Conservation (phyloP, 2,797 vertebrate genomes). For the Trichosurus vulpecula region DNA sequence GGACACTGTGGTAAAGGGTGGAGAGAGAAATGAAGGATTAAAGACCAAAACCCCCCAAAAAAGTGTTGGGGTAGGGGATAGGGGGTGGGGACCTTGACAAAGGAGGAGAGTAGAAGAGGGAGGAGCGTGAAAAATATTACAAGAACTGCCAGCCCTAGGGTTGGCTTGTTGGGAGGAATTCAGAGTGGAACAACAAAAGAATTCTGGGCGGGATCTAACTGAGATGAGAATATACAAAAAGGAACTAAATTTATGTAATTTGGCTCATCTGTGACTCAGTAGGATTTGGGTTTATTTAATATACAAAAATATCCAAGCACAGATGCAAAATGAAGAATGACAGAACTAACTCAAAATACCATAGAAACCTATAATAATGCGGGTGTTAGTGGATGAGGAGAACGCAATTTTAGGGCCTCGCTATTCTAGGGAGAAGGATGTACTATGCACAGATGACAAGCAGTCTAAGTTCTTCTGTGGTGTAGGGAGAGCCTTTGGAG, state of each 20-base stretch:
- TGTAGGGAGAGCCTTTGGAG: background rate
- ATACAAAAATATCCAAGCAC: conserved; percentile 3
- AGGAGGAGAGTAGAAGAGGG: background rate
- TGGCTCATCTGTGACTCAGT: conserved; percentile 22
- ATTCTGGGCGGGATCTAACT: conserved; percentile 11
- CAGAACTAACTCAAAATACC: conserved; percentile 46
- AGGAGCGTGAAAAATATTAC: background rate
- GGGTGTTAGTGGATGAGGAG: background rate
- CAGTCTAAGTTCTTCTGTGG: background rate
- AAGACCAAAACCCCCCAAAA: background rate
- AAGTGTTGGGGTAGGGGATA: background rate
- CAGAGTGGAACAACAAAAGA: conserved; percentile 22
- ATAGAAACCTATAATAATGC: background rate
- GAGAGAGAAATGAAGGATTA: background rate
- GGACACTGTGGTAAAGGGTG: background rate
- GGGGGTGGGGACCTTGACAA: background rate
- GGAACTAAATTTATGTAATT: conserved; percentile 46
- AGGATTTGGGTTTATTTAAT: conserved; percentile 50
- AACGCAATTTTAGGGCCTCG: background rate
- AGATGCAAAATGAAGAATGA: conserved; percentile 44
- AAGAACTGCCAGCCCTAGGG: background rate
- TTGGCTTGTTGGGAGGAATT: conserved; percentile 19
- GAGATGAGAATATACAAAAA: conserved; percentile 31
- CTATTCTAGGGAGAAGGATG: background rate
- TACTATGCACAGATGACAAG: background rate